phyloP scores from a whole-genome alignment of 2,113 vertebrate species.

The Nothobranchius kuhntae region DNA sequence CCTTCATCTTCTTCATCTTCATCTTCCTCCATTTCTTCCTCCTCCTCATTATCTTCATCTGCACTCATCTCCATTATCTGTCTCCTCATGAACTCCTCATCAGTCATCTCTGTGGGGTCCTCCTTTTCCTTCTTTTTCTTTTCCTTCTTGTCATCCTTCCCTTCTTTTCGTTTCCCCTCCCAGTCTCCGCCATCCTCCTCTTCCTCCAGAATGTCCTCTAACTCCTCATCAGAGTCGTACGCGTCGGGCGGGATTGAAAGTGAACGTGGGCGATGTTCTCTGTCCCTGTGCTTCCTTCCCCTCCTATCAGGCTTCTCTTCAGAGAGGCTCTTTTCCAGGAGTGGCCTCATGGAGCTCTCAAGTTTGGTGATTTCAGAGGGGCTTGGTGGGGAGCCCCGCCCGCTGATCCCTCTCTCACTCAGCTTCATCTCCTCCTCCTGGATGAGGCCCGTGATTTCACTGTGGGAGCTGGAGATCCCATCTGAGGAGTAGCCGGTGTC shows the following conservation, averaged over 20 bases:
- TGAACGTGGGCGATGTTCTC: constrained; percentile 89
- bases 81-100: constrained; percentile 96
- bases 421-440: constrained; percentile 94
- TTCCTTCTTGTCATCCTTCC: constrained; percentile 87
- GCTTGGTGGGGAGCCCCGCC: constrained; percentile 85
- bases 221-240: constrained; percentile 93
- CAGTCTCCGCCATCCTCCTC: constrained; percentile 89
- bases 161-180: constrained; percentile 83
- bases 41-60: constrained; percentile 87
- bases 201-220: constrained; percentile 92
- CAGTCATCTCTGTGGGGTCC: constrained; percentile 78
- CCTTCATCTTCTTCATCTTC: constrained; percentile 89
- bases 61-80: constrained; percentile 99
- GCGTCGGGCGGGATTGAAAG: constrained; percentile 93
- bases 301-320: constrained; percentile 75
- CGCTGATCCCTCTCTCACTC: constrained; percentile 84
- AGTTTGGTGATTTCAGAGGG: constrained; percentile 92
- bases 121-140: constrained; percentile 79
- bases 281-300: constrained; percentile 67
- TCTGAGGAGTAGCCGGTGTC: constrained; percentile 85
- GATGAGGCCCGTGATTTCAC: constrained; percentile 94
- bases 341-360: constrained; percentile 88
- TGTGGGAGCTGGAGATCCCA: constrained; percentile 93
- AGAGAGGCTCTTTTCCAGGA: constrained; percentile 82
- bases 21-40: constrained; percentile 80